A percentile compares a stretch with the other conserved stretches of the same genome.
Evolutionary conservation across 2,113 vertebrate genomes (phyloP).

Genomic region (Cryptomyrus ogoouensis): DNA sequence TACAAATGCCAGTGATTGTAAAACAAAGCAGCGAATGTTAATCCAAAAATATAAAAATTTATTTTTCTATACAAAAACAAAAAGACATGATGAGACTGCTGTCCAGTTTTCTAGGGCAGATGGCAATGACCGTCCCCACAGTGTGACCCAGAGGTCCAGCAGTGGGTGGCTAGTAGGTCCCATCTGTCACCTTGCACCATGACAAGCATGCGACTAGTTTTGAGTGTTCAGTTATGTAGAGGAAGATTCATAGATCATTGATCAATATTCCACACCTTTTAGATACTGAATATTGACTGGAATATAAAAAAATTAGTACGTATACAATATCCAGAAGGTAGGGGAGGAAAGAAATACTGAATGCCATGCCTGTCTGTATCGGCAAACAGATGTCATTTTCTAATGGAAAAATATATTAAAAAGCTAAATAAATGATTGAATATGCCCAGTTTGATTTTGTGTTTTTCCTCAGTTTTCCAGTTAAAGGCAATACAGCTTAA

Average conservation of each 20-base stretch:
- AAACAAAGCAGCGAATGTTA: constrained; percentile 6
- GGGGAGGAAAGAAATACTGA: constrained; percentile 5
- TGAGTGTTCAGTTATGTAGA: background rate
- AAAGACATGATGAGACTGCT: constrained; percentile 45
- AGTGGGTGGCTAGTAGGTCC: background rate
- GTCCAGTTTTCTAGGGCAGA: constrained; percentile 39
- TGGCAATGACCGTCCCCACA: constrained; percentile 28
- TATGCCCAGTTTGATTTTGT: constrained; percentile 45
- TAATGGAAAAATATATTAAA: constrained; percentile 45
- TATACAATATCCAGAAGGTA: constrained; percentile 12
- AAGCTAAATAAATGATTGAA: constrained; percentile 47
- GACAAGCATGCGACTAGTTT: constrained; percentile 1
- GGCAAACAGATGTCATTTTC: constrained; percentile 20
- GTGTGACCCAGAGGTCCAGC: background rate
- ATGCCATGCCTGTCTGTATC: background rate
- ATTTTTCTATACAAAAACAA: constrained; percentile 65
- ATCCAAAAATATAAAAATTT: constrained; percentile 72
- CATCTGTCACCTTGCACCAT: constrained; percentile 9
- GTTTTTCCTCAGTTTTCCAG: constrained; percentile 50
- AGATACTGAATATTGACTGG: constrained; percentile 18
- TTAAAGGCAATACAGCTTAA: constrained; percentile 54
- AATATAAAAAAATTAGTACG: constrained; percentile 6
- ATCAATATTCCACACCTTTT: constrained; percentile 7
- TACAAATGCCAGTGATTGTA: background rate
- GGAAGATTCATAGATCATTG: constrained; percentile 5